These are phyloP conservation scores for Drymonia ruficornis DNA, from an alignment of 2,888 invertebrate genomes.

Conservation along the genomic window DNA sequence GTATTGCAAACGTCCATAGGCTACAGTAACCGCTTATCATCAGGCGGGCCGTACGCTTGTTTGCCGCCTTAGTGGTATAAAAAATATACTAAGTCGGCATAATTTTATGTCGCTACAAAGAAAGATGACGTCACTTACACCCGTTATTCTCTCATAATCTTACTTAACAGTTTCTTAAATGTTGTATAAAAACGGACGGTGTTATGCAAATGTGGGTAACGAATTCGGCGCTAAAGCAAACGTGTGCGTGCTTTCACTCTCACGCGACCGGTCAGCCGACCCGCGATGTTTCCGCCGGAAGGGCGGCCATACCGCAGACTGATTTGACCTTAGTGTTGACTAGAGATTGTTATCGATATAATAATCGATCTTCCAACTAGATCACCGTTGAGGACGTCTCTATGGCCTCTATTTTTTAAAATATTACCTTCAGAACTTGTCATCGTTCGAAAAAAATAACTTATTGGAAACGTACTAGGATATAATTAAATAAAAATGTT, in stretches of 20 bases:
- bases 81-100: no score
- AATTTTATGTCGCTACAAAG: neutral
- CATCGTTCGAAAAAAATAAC: no score
- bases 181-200: conserved; percentile 10
- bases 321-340: conserved; percentile 27
- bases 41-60: no score
- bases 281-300: conserved; percentile 48
- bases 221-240: conserved; percentile 36
- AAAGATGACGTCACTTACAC: neutral
- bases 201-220: conserved; percentile 36
- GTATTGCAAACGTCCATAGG: no score
- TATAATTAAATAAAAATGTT: no score
- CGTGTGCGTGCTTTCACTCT: conserved; percentile 64
- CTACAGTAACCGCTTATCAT: no score
- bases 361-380: neutral
- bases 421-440: no score
- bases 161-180: conserved; percentile 21
- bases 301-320: conserved; percentile 20
- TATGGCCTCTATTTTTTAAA: no score
- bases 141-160: conserved; percentile 9
- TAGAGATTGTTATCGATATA: conserved; percentile 19
- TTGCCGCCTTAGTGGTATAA: no score
- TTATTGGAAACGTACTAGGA: no score
- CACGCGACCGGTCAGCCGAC: conserved; percentile 44
- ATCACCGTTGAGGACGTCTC: neutral